These are phyloP conservation scores for Diacarnus erythraeanus DNA, from an alignment of 37 sponge, comb jelly and placozoan genomes.

Conservation along the genomic window DNA sequence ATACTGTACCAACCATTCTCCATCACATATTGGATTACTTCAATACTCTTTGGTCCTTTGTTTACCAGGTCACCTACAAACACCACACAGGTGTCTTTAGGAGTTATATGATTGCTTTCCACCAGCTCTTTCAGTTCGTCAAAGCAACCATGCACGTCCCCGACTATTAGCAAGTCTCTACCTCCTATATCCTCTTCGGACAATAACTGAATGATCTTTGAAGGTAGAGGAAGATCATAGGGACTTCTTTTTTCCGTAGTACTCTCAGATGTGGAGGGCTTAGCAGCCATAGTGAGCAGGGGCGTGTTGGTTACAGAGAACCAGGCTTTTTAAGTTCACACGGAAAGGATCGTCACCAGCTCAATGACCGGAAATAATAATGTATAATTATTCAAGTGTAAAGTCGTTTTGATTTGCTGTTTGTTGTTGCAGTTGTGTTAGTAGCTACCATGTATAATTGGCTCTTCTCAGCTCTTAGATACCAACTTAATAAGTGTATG, in stretches of 20 bases:
- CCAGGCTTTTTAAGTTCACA: no score
- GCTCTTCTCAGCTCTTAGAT: no score
- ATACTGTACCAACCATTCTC: slow-evolving; percentile 59
- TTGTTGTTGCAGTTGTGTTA: background rate
- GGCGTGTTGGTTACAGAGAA: background rate
- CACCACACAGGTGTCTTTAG: slow-evolving; percentile 35
- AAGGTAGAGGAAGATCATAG: slow-evolving; percentile 64
- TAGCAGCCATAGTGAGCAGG: background rate
- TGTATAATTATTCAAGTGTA: no score
- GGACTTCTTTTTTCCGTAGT: slow-evolving; percentile 45
- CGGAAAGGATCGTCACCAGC: no score
- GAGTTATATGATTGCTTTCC: slow-evolving; percentile 22
- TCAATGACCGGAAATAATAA: background rate
- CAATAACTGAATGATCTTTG: slow-evolving; percentile 23
- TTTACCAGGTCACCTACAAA: slow-evolving; percentile 88
- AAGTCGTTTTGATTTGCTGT: no score
- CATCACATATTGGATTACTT: slow-evolving; percentile 57
- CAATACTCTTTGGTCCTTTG: slow-evolving; percentile 77
- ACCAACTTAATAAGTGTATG: no score
- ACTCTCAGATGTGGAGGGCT: background rate
- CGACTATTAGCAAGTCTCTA: slow-evolving; percentile 59
- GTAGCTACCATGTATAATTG: no score
- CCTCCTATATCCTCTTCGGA: slow-evolving; percentile 61
- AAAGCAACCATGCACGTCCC: slow-evolving; percentile 88
- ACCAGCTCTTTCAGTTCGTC: slow-evolving; percentile 76